Conservation (phyloP, 2,113 vertebrate genomes). For the Ariopsis seemanni region DNA sequence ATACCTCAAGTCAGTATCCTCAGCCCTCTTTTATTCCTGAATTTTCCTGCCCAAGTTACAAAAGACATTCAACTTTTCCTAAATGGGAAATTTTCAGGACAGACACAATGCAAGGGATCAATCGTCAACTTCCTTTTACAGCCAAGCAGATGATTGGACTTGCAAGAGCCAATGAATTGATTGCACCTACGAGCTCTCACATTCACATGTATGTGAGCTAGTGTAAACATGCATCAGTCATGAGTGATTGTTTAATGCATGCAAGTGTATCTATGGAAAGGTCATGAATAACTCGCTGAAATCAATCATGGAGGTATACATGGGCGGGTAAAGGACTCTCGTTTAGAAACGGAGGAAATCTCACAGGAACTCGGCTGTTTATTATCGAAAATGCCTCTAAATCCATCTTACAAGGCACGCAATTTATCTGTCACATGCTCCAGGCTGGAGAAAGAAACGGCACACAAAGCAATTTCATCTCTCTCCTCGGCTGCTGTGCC, state of each 20-base stretch:
- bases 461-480: constrained; percentile 42
- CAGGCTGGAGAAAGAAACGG: constrained; percentile 35
- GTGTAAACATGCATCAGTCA: constrained; percentile 3
- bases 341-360: neutral
- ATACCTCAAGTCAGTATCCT: neutral
- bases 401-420: constrained; percentile 40
- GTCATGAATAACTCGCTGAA: neutral
- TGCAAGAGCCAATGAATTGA: constrained; percentile 13
- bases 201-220: neutral
- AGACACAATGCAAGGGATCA: constrained; percentile 1
- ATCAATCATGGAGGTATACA: neutral
- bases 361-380: constrained; percentile 26
- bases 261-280: neutral
- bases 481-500: constrained; percentile 9
- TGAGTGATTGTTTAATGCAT: constrained; percentile 26
- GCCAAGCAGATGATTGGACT: constrained; percentile 14
- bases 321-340: neutral
- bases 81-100: constrained; percentile 16
- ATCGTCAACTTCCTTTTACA: constrained; percentile 19
- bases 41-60: neutral
- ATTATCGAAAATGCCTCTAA: constrained; percentile 41
- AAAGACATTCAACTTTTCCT: too few species aligned
- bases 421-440: constrained; percentile 45
- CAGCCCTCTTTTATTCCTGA: neutral
- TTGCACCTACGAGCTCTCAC: neutral